Conservation (phyloP, 2,888 invertebrate species). For the Seira musarum region DNA sequence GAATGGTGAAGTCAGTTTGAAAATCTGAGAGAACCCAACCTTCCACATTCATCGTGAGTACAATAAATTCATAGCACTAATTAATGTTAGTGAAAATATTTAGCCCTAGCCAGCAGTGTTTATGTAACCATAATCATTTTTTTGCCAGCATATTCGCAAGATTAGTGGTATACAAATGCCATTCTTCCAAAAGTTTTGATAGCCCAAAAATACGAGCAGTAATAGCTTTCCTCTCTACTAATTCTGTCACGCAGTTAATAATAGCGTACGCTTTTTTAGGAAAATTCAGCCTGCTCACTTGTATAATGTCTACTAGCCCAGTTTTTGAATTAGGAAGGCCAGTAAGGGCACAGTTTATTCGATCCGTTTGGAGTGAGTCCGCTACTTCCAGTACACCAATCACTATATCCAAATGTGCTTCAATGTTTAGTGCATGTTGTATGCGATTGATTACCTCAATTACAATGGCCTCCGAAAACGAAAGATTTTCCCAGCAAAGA, state of each 20-base stretch:
- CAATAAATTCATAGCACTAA: too few species aligned
- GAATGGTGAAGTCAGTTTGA: too few species aligned
- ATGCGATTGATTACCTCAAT: slow-evolving; percentile 94
- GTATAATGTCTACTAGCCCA: slow-evolving; percentile 93
- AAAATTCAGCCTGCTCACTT: slow-evolving; percentile 93
- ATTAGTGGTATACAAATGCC: too few species aligned
- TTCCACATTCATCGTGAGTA: too few species aligned
- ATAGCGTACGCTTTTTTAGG: slow-evolving; percentile 98
- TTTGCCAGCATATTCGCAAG: too few species aligned
- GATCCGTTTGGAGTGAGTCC: slow-evolving; percentile 96
- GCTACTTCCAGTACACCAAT: slow-evolving; percentile 90
- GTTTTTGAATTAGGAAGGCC: slow-evolving; percentile 88
- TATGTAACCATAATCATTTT: too few species aligned
- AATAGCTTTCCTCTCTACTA: slow-evolving; percentile 88
- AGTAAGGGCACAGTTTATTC: slow-evolving; percentile 94
- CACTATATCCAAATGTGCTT: slow-evolving; percentile 92
- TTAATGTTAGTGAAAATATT: too few species aligned
- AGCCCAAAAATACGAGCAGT: too few species aligned
- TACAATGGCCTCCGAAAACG: slow-evolving; percentile 90
- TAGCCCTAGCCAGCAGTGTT: too few species aligned
- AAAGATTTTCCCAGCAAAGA: slow-evolving; percentile 97
- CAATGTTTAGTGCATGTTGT: slow-evolving; percentile 89
- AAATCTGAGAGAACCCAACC: too few species aligned
- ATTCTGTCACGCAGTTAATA: slow-evolving; percentile 93
- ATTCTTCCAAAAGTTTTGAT: too few species aligned